Evolutionary conservation across 2,113 vertebrate species (phyloP).

Genomic region (Xiphophorus maculatus): DNA sequence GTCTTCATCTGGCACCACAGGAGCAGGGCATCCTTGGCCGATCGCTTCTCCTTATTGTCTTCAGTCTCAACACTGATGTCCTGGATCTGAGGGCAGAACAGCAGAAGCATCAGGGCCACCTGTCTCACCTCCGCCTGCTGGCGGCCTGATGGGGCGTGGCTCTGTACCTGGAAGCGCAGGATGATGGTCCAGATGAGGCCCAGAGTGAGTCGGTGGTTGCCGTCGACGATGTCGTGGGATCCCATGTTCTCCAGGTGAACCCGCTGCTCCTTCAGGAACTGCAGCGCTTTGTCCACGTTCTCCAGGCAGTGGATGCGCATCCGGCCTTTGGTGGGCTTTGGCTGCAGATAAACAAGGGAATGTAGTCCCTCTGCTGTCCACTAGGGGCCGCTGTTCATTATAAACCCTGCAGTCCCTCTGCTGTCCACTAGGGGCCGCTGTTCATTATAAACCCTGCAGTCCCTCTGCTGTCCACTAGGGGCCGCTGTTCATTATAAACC

Average conservation of each 20-base stretch:
- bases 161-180: slow-evolving; percentile 91
- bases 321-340: slow-evolving; percentile 94
- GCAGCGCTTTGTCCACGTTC: slow-evolving; percentile 96
- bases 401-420: neutral
- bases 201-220: slow-evolving; percentile 93
- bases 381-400: neutral
- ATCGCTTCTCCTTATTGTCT: slow-evolving; percentile 97
- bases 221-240: slow-evolving; percentile 96
- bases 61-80: slow-evolving; percentile 97
- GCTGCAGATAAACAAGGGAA: slow-evolving; percentile 69
- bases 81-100: slow-evolving; percentile 85
- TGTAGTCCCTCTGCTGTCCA: neutral
- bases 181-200: slow-evolving; percentile 99
- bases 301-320: slow-evolving; percentile 98
- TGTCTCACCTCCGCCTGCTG: neutral
- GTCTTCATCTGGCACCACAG: slow-evolving; percentile 99
- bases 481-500: neutral
- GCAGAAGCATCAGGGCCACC: neutral
- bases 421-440: neutral
- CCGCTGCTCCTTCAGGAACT: slow-evolving; percentile 96
- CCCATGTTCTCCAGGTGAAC: slow-evolving; percentile 99
- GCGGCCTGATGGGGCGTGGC: no score
- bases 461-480: neutral
- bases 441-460: neutral
- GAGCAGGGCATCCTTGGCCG: slow-evolving; percentile 94